phyloP scores from a whole-genome alignment of 2,797 vertebrate genomes.

The Tarsius wallacei region DNA sequence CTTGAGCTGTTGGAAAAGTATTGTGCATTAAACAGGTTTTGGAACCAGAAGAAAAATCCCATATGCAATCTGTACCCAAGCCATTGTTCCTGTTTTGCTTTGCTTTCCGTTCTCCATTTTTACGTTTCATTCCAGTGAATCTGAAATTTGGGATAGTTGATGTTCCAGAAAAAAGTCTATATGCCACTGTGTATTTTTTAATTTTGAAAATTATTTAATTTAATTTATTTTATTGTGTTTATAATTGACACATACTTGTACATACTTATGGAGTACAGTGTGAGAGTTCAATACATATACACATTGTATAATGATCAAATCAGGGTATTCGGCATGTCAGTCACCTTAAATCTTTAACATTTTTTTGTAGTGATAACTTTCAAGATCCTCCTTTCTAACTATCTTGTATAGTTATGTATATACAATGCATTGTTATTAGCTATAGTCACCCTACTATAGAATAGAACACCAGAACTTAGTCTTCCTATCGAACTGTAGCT shows the following conservation, averaged over 20 bases:
- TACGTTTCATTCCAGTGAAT: background rate
- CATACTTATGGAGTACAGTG: background rate
- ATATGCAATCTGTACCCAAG: background rate
- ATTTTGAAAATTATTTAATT: background rate
- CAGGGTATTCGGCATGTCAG: background rate
- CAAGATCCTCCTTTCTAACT: background rate
- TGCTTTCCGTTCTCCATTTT: constrained; percentile 51
- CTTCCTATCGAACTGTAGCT: background rate
- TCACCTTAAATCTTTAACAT: background rate
- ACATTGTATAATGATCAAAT: background rate
- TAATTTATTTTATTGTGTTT: background rate
- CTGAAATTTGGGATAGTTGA: constrained; percentile 27
- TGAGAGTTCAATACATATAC: background rate
- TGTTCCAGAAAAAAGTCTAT: background rate
- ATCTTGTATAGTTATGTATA: background rate
- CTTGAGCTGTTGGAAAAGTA: constrained; percentile 47
- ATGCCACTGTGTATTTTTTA: background rate
- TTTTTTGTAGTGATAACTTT: background rate
- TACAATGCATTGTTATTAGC: background rate
- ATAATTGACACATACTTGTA: background rate
- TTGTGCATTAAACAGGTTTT: constrained; percentile 50
- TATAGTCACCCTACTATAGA: background rate
- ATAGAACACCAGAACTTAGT: background rate
- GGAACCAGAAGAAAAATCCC: background rate
- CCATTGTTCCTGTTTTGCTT: constrained; percentile 36